Evolutionary conservation across 2,113 vertebrate genomes (phyloP).

Genomic region (Ageneiosus marmoratus): DNA sequence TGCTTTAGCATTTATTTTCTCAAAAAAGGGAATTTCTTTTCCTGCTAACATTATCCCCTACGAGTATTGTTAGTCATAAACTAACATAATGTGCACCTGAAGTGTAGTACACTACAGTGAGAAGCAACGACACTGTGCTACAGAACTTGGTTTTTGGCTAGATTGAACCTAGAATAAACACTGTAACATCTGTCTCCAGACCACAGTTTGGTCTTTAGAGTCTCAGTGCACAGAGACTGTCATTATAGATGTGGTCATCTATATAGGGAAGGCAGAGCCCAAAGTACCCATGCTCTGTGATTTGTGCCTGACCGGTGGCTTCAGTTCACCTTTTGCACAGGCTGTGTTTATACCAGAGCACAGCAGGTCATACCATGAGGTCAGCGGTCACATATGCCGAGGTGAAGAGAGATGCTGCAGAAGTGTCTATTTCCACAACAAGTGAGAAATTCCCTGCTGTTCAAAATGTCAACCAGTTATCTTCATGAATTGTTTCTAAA

Average conservation of each 20-base stretch:
- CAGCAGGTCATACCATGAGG: conserved; percentile 46
- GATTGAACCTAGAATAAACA: conserved; percentile 66
- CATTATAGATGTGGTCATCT: conserved; percentile 71
- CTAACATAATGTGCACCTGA: neutral
- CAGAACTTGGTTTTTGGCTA: conserved; percentile 36
- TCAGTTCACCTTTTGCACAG: conserved; percentile 30
- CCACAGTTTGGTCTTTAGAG: conserved; percentile 54
- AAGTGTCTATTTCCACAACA: conserved; percentile 17
- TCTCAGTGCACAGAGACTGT: conserved; percentile 64
- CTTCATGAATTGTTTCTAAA: conserved; percentile 59
- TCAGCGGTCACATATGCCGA: conserved; percentile 62
- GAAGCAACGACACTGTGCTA: neutral
- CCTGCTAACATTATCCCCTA: neutral
- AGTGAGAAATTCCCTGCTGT: conserved; percentile 37
- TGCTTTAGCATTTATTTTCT: conserved; percentile 35
- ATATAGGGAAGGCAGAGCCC: conserved; percentile 55
- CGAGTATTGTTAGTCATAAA: neutral
- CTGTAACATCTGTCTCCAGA: conserved; percentile 69
- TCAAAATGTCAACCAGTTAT: conserved; percentile 59
- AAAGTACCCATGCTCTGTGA: conserved; percentile 40
- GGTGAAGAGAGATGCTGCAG: conserved; percentile 25
- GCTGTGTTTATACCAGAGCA: conserved; percentile 25
- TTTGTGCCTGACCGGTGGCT: conserved; percentile 18
- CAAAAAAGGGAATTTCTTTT: conserved; percentile 22
- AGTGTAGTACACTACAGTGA: neutral